Evolutionary conservation across 2,888 invertebrate genomes (phyloP).

Genomic region (Antitype chi): DNA sequence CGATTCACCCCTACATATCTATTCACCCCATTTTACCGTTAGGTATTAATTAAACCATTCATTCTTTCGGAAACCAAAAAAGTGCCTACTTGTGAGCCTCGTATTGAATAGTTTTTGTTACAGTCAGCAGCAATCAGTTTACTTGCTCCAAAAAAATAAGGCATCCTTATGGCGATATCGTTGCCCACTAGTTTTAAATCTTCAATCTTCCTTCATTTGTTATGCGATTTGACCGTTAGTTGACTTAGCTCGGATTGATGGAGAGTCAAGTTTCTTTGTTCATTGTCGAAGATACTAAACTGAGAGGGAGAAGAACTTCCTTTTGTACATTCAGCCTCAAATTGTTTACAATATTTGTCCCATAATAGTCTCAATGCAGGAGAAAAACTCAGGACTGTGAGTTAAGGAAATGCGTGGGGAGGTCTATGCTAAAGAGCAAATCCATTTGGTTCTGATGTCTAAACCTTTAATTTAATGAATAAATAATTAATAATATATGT

Average conservation of each 20-base stretch:
- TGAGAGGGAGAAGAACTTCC: not conserved
- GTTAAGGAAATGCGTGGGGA: no score
- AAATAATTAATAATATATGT: no score
- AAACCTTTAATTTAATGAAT: no score
- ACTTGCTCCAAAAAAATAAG: no score
- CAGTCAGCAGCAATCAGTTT: not conserved
- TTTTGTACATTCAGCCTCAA: not conserved
- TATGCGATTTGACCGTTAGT: conserved; percentile 19
- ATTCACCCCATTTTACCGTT: no score
- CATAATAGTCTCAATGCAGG: no score
- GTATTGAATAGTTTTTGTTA: not conserved
- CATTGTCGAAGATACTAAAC: conserved; percentile 13
- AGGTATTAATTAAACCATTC: no score
- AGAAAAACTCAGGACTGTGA: no score
- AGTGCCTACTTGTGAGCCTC: not conserved
- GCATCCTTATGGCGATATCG: not conserved
- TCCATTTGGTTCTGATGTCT: no score
- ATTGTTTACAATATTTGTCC: not conserved
- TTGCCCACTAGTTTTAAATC: conserved; percentile 11
- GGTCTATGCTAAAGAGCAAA: no score
- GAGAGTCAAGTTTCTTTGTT: conserved; percentile 10
- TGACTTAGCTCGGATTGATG: conserved; percentile 3
- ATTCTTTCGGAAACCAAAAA: no score
- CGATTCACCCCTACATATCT: no score
- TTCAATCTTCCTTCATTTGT: conserved; percentile 1